phyloP scores from a whole-genome alignment of 1,140 invertebrate genomes.

The Drosophila tristis region DNA sequence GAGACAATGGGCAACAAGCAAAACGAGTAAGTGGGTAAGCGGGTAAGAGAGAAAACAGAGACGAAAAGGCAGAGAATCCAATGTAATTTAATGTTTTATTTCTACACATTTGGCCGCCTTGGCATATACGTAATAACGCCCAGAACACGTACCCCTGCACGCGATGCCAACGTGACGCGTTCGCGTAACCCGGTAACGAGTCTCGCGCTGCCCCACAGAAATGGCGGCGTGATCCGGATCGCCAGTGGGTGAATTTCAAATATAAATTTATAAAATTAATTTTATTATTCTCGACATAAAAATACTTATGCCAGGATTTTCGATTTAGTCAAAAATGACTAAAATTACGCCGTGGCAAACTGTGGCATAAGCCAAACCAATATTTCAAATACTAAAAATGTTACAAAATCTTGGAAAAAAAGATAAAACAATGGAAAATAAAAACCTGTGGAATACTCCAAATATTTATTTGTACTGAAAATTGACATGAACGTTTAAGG shows the following conservation, averaged over 20 bases:
- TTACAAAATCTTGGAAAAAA: background rate
- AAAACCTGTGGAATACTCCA: too few relatives aligned
- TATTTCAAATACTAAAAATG: too few relatives aligned
- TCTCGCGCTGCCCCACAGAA: slow-evolving; percentile 26
- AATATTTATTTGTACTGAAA: too few relatives aligned
- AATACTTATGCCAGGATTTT: too few relatives aligned
- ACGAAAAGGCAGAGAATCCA: slow-evolving; percentile 26
- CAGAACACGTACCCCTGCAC: slow-evolving; percentile 61
- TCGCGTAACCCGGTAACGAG: slow-evolving; percentile 52
- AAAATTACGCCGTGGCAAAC: too few relatives aligned
- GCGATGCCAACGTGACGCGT: slow-evolving; percentile 69
- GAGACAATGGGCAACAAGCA: slow-evolving; percentile 44
- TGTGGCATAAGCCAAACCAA: too few relatives aligned
- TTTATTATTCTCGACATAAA: background rate
- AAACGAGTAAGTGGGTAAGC: background rate
- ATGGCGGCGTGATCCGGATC: slow-evolving; percentile 39
- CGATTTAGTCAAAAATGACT: too few relatives aligned
- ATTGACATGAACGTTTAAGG: background rate
- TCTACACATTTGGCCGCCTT: slow-evolving; percentile 67
- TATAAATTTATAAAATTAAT: background rate
- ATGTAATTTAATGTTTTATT: slow-evolving; percentile 81
- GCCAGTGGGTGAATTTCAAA: background rate
- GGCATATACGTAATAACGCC: slow-evolving; percentile 68
- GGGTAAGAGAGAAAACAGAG: background rate
- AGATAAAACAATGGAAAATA: too few relatives aligned